These are phyloP conservation scores for Penaeus indicus DNA, from an alignment of 1,140 invertebrate species.

Conservation along the genomic window DNA sequence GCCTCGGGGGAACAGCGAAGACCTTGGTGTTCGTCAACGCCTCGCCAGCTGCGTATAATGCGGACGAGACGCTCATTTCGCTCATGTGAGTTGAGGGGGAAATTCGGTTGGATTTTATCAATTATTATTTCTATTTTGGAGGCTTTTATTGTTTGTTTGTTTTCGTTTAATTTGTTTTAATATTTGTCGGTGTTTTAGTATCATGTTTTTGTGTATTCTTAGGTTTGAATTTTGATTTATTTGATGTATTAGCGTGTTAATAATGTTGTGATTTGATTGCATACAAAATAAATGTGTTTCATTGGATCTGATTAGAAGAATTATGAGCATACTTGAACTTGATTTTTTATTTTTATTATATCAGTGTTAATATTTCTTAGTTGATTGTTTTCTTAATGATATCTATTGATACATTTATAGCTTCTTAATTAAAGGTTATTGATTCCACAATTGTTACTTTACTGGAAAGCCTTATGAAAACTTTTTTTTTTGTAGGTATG, in stretches of 20 bases:
- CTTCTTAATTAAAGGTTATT: neutral
- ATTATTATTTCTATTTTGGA: too few species aligned
- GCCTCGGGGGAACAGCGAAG: conserved; percentile 75
- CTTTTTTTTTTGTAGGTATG: conserved; percentile 70
- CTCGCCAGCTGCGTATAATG: conserved; percentile 73
- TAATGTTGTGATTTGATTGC: neutral
- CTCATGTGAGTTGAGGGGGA: conserved; percentile 70
- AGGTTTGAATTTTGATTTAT: too few species aligned
- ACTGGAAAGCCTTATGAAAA: conserved; percentile 46
- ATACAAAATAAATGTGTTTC: too few species aligned
- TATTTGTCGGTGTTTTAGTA: too few species aligned
- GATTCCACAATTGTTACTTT: neutral
- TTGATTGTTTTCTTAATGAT: neutral
- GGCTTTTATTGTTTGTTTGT: too few species aligned
- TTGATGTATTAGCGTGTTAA: too few species aligned
- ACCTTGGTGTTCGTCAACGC: conserved; percentile 76
- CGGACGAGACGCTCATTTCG: conserved; percentile 73
- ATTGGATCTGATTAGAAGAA: too few species aligned
- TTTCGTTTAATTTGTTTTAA: too few species aligned
- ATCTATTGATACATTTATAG: neutral
- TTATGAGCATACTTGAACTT: too few species aligned
- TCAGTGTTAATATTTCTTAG: neutral
- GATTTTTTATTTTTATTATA: too few species aligned
- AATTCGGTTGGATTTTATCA: too few species aligned
- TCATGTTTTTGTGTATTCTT: too few species aligned